Evolutionary conservation across 2,888 invertebrate species (phyloP).

Genomic region (Eutolmus rufibarbis): DNA sequence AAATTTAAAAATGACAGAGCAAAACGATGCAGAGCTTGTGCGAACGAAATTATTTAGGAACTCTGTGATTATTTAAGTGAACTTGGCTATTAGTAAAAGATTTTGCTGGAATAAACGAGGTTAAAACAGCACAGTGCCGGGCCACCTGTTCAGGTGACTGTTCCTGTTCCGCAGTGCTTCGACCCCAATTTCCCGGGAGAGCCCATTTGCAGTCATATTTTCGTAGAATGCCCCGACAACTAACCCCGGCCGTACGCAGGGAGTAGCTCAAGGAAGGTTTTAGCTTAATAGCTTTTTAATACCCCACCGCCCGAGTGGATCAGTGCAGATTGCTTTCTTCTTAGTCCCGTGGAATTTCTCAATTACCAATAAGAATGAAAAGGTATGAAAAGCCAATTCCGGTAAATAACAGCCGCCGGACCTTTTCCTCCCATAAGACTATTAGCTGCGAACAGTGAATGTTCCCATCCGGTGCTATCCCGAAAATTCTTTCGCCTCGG

Average conservation of each 20-base stretch:
- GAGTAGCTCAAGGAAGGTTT: constrained; percentile 11
- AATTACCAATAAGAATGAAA: constrained; percentile 39
- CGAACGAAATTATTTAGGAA: background rate
- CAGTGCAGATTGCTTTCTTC: constrained; percentile 24
- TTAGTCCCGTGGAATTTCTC: constrained; percentile 23
- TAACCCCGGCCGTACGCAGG: background rate
- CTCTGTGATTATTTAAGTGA: background rate
- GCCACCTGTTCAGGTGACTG: background rate
- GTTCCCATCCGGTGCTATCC: background rate
- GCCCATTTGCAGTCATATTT: constrained; percentile 13
- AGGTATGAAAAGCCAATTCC: constrained; percentile 40
- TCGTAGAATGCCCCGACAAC: background rate
- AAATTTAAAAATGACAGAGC: background rate
- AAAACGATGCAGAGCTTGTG: too few species aligned
- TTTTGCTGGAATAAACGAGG: background rate
- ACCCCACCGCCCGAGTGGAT: constrained; percentile 7
- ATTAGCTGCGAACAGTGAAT: constrained; percentile 12
- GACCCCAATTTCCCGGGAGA: background rate
- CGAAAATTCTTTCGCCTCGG: constrained; percentile 7
- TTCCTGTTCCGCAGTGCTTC: background rate
- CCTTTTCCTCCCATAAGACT: constrained; percentile 26
- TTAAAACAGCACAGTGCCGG: background rate
- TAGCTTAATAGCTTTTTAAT: constrained; percentile 33
- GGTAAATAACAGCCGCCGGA: constrained; percentile 17
- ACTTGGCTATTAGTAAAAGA: background rate